Evolutionary conservation across 2,797 vertebrate genomes (phyloP), one percentile per base, ranked within the genome.

Genomic region (Cheirogaleus major): DNA sequence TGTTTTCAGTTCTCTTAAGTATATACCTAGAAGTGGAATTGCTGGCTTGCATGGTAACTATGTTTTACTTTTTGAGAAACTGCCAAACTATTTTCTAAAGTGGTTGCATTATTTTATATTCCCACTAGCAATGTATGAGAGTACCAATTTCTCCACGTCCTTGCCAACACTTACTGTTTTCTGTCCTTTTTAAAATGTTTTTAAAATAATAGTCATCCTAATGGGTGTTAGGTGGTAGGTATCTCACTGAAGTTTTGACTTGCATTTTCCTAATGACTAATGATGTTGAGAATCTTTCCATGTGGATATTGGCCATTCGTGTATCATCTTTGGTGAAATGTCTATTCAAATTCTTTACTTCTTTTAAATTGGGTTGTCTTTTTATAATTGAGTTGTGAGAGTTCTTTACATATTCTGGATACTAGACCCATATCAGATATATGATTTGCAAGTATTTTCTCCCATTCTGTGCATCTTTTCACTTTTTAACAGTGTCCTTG

Each of bases 381-480:
- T 43, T 70, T 76, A 59, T 38, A 91, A 45, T 70, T 86, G 75
- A 70, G 6, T 82, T 76, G 1, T 43, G 45, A 88, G 25, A 13
- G 13, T 85, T 95, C 48, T 91, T 96, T 45, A 67, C 22, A 55
- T 70, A 45, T 57, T 76, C 52, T 81, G 32, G 52, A 67, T 91
- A n/a, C 35, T 55, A 55, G 50, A 30, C 25, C 18, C 43, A 87
- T 80, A 57, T 22, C 57, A 69, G 30, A 63, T 25, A 65, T 11
- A 87, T 80, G 43, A 59, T 65, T 82, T 94, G 13, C 30, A 95
- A n/a, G 76, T 72, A 90, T 91, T 93, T 91, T 73, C 38, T 79
- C 43, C 35, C 45, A 13, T 63, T 69, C 83, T 86, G 1, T 70
- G 41, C 22, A 12, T 17, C 63, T 79, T 95, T 57, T 65, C 59